Conservation (phyloP, 2,113 vertebrate species). For the Rafetus swinhoei region DNA sequence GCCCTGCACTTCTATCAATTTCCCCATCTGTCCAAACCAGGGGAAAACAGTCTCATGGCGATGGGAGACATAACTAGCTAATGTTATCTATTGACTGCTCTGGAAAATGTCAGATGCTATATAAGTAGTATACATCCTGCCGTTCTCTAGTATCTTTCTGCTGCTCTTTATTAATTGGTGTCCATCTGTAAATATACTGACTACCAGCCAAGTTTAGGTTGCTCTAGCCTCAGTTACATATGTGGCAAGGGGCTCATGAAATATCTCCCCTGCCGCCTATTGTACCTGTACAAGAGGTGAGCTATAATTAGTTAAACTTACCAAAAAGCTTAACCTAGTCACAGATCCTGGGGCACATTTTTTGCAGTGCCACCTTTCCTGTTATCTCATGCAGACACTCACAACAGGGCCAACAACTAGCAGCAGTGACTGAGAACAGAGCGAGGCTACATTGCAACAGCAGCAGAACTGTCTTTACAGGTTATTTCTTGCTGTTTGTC, state of each 20-base stretch:
- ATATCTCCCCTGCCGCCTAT: not conserved
- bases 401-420: not conserved
- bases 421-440: not conserved
- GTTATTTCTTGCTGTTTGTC: not conserved
- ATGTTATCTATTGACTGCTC: not conserved
- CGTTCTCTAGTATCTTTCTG: not conserved
- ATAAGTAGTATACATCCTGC: not conserved
- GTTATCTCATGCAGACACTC: not conserved
- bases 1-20: not conserved
- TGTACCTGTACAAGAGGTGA: not conserved
- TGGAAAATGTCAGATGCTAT: not conserved
- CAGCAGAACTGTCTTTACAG: not conserved
- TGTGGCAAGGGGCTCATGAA: not conserved
- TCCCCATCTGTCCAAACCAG: not conserved
- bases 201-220: not conserved
- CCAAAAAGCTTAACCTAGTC: not conserved
- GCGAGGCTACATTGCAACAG: not conserved
- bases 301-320: not conserved
- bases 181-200: not conserved
- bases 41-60: no score
- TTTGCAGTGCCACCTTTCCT: not conserved
- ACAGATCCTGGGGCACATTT: not conserved
- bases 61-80: not conserved
- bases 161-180: not conserved
- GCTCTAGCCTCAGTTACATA: not conserved